These are phyloP conservation scores for Paracanthobrama guichenoti DNA, from an alignment of 2,113 vertebrate genomes.

Conservation along the genomic window DNA sequence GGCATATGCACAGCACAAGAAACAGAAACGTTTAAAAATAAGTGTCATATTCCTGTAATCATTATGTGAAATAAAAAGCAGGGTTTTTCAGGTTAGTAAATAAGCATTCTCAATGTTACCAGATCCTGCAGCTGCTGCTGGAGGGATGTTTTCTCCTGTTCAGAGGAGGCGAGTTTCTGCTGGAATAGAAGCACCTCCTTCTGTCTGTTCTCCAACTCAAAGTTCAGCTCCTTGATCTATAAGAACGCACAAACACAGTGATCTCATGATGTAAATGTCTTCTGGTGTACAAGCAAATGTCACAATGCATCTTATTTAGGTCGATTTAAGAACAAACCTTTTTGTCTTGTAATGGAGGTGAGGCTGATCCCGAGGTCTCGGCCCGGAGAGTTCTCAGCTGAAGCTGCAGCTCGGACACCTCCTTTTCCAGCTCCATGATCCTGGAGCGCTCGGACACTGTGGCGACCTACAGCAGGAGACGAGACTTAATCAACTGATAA, in stretches of 20 bases:
- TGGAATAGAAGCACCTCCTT: constrained; percentile 80
- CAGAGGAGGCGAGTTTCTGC: constrained; percentile 75
- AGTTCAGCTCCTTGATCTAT: constrained; percentile 85
- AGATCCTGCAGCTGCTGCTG: constrained; percentile 82
- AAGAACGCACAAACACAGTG: neutral
- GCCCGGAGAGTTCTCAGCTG: constrained; percentile 80
- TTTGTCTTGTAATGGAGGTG: constrained; percentile 72
- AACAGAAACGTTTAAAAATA: constrained; percentile 33
- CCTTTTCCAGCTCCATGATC: constrained; percentile 96
- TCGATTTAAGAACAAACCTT: constrained; percentile 61
- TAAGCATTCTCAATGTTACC: constrained; percentile 76
- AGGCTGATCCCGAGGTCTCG: constrained; percentile 71
- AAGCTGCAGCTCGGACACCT: constrained; percentile 85
- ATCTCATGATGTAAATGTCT: neutral
- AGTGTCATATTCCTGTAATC: neutral
- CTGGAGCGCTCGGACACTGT: constrained; percentile 94
- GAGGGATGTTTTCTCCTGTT: constrained; percentile 80
- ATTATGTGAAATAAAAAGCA: constrained; percentile 19
- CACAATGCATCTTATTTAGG: neutral
- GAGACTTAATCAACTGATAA: neutral
- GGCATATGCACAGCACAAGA: neutral
- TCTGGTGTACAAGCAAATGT: neutral
- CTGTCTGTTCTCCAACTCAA: constrained; percentile 83
- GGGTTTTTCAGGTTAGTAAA: constrained; percentile 17
- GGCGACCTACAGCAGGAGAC: constrained; percentile 79